These are phyloP conservation scores for Paramormyrops hopkinsi DNA, from an alignment of 2,797 vertebrate species.

Conservation along the genomic window DNA sequence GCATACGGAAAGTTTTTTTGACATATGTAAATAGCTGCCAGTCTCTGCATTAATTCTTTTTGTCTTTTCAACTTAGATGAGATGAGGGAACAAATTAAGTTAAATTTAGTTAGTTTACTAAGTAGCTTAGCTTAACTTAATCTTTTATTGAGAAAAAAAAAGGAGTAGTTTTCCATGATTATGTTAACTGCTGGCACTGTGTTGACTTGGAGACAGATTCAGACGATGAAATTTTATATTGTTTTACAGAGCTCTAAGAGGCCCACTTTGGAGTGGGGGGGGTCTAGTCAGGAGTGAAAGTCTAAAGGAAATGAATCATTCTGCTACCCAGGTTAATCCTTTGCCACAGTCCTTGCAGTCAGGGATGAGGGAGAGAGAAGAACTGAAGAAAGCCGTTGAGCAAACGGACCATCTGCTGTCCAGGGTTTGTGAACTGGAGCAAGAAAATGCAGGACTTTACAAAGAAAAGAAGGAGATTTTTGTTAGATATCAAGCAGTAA, in stretches of 20 bases:
- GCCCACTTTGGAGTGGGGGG: slow-evolving; percentile 27
- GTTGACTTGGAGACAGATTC: slow-evolving; percentile 28
- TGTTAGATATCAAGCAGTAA: slow-evolving; percentile 53
- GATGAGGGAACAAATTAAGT: not conserved
- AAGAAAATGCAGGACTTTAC: slow-evolving; percentile 48
- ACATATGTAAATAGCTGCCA: slow-evolving; percentile 15
- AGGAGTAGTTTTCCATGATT: slow-evolving; percentile 14
- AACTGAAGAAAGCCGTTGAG: slow-evolving; percentile 58
- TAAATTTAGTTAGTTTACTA: not conserved
- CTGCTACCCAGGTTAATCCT: slow-evolving; percentile 37
- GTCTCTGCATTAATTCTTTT: not conserved
- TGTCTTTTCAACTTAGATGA: not conserved
- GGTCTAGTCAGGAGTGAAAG: slow-evolving; percentile 20
- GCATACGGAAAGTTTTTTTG: slow-evolving; percentile 13
- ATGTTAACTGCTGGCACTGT: slow-evolving; percentile 11
- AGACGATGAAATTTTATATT: slow-evolving; percentile 36
- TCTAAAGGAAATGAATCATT: slow-evolving; percentile 33
- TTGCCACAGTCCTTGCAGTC: slow-evolving; percentile 37
- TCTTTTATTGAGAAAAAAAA: not conserved
- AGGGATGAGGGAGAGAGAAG: slow-evolving; percentile 63
- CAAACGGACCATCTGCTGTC: slow-evolving; percentile 54
- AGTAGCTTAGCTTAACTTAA: not conserved
- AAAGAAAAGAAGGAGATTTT: slow-evolving; percentile 51
- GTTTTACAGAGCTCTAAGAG: slow-evolving; percentile 33
- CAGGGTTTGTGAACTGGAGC: slow-evolving; percentile 52